Conservation (phyloP, 2,113 vertebrate genomes). For the Procapra przewalskii region DNA sequence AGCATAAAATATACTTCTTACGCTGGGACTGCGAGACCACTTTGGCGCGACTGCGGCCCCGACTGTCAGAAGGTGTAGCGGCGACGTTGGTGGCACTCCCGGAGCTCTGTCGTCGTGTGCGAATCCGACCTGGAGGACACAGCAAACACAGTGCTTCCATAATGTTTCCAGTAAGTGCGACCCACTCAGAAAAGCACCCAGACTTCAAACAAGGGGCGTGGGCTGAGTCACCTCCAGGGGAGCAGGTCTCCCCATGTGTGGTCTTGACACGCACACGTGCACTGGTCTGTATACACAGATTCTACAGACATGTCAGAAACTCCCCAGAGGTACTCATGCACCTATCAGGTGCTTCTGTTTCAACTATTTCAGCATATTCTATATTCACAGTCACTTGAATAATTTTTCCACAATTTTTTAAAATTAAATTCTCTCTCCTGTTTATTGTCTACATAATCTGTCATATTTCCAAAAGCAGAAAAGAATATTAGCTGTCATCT, state of each 20-base stretch:
- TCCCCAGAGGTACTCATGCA: not conserved
- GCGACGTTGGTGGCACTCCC: slow-evolving; percentile 87
- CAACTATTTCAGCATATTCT: not conserved
- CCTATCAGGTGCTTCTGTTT: not conserved
- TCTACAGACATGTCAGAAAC: not conserved
- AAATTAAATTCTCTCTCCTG: not conserved
- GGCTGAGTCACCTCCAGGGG: not conserved
- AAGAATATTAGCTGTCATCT: not conserved
- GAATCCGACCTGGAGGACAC: slow-evolving; percentile 89
- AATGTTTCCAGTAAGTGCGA: not conserved
- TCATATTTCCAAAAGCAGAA: not conserved
- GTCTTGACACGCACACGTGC: not conserved
- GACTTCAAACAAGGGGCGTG: not conserved
- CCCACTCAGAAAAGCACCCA: not conserved
- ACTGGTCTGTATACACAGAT: not conserved
- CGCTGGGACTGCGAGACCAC: slow-evolving; percentile 98
- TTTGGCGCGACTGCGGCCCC: slow-evolving; percentile 97
- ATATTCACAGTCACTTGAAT: not conserved
- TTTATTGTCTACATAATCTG: not conserved
- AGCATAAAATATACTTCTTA: slow-evolving; percentile 81
- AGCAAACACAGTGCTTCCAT: slow-evolving; percentile 30
- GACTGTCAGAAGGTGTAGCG: slow-evolving; percentile 87
- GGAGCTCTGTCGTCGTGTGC: slow-evolving; percentile 93
- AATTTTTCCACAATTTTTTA: not conserved
- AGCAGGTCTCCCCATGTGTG: not conserved